Conservation (phyloP, 2,113 vertebrate genomes). For the Tachysurus fulvidraco region DNA sequence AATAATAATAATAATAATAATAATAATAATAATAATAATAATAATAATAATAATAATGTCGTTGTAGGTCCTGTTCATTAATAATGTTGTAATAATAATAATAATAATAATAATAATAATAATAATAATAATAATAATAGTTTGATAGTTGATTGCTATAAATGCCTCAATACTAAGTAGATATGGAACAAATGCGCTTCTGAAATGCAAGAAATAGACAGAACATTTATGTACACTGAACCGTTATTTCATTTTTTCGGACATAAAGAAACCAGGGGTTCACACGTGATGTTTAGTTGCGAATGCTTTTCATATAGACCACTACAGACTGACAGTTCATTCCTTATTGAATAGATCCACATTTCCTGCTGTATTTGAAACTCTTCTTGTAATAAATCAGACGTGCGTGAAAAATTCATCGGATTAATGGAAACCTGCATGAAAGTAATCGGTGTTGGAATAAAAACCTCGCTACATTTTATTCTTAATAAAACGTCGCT, state of each 20-base stretch:
- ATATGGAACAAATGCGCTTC: not conserved
- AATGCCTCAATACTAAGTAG: not conserved
- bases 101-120: not conserved
- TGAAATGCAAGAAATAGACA: not conserved
- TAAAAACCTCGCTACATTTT: too few species aligned
- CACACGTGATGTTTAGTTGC: not conserved
- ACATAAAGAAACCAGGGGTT: not conserved
- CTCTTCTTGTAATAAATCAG: not conserved
- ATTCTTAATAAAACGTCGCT: too few species aligned
- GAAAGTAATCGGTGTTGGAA: not conserved
- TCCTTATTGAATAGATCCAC: not conserved
- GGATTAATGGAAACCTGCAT: not conserved
- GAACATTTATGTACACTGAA: not conserved
- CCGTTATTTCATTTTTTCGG: not conserved
- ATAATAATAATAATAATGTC: too few species aligned
- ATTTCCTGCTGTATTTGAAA: not conserved
- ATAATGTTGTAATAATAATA: not conserved
- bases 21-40: not conserved
- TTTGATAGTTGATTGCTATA: not conserved
- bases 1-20: conserved; percentile 4
- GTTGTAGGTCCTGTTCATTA: too few species aligned
- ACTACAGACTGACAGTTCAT: not conserved
- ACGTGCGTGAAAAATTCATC: not conserved
- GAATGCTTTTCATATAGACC: not conserved
- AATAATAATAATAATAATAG: not conserved